phyloP scores from a whole-genome alignment of 2,113 vertebrate species.

The Tupaia chinensis region DNA sequence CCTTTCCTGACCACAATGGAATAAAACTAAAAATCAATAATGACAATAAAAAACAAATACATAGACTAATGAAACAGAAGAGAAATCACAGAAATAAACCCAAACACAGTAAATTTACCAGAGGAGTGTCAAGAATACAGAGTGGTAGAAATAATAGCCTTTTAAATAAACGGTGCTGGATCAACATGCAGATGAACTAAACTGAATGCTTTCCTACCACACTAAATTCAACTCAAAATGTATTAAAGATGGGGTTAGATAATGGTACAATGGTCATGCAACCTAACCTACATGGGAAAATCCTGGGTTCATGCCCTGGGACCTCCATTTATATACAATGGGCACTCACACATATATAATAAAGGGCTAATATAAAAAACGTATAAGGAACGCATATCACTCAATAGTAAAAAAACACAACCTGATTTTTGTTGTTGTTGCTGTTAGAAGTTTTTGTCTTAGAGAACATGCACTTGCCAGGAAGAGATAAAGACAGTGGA shows the following conservation, averaged over 20 bases:
- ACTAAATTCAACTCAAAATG: neutral
- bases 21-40: neutral
- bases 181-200: neutral
- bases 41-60: neutral
- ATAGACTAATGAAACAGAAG: neutral
- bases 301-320: no score
- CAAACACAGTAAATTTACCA: neutral
- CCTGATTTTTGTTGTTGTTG: neutral
- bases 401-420: neutral
- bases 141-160: neutral
- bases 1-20: neutral
- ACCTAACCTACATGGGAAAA: no score
- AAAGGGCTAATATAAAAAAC: neutral
- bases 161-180: neutral
- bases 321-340: no score
- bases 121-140: neutral
- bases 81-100: neutral
- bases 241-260: neutral
- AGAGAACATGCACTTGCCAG: no score
- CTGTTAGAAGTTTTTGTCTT: no score
- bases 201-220: no score
- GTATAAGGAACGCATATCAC: neutral
- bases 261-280: no score
- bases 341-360: no score
- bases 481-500: no score